Percentiles rank a stretch among this genome's conserved stretches.
phyloP scores from a whole-genome alignment of 2,797 vertebrate genomes.

The Neosilurus mollespiculum region DNA sequence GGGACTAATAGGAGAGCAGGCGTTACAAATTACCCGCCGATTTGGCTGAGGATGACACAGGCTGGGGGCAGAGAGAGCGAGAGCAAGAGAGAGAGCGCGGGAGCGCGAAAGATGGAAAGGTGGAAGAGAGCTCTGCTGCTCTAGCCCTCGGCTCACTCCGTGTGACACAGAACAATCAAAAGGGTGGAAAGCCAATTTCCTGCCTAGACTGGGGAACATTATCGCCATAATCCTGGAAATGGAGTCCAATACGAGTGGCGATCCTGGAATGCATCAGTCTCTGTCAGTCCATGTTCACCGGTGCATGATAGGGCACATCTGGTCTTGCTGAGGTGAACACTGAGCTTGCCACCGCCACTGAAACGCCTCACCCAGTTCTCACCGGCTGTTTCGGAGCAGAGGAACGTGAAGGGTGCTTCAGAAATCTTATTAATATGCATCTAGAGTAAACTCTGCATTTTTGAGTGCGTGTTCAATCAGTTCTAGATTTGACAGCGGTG shows the following conservation, averaged over 20 bases:
- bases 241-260: conserved; percentile 27
- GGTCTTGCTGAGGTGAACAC: conserved; percentile 26
- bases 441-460: conserved; percentile 51
- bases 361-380: background rate
- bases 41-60: conserved; percentile 64
- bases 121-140: conserved; percentile 29
- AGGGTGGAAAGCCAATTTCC: conserved; percentile 63
- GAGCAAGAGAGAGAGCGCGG: conserved; percentile 52
- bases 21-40: conserved; percentile 74
- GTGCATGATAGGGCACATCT: conserved; percentile 49
- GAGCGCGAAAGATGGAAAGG: conserved; percentile 5
- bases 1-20: conserved; percentile 71
- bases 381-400: background rate
- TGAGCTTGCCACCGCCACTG: background rate
- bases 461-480: conserved; percentile 44
- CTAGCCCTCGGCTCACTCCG: conserved; percentile 52
- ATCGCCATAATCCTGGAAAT: conserved; percentile 51
- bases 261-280: conserved; percentile 32
- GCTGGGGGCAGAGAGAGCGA: conserved; percentile 33
- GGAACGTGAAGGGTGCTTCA: conserved; percentile 7
- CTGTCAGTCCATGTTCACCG: conserved; percentile 22
- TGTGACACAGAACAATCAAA: conserved; percentile 66
- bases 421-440: conserved; percentile 52
- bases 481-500: conserved; percentile 44
- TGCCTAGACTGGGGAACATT: conserved; percentile 47